Percentiles rank a stretch among this genome's conserved stretches.
Evolutionary conservation across 2,888 invertebrate genomes (phyloP).

Genomic region (Andrena trimmerana): DNA sequence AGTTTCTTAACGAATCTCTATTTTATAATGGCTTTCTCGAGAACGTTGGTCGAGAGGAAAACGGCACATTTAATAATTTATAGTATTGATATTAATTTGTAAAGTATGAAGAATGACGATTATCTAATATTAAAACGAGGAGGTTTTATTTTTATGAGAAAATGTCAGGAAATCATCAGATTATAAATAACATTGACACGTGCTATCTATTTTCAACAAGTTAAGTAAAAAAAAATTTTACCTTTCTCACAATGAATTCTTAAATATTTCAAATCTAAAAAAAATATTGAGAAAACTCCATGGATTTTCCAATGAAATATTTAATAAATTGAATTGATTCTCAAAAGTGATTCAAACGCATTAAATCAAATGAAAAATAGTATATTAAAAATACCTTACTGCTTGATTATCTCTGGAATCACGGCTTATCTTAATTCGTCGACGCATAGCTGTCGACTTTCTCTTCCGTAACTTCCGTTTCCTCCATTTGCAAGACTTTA

Average conservation of each 20-base stretch:
- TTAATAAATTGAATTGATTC: neutral
- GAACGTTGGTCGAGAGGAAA: neutral
- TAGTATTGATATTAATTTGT: neutral
- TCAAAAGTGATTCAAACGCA: neutral
- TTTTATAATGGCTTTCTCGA: conserved; percentile 2
- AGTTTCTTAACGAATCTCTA: conserved; percentile 18
- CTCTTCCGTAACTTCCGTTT: neutral
- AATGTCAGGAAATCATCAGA: no score
- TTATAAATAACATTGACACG: no score
- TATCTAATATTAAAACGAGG: no score
- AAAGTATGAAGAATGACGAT: no score
- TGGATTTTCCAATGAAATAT: neutral
- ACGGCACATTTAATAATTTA: neutral
- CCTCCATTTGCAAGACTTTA: neutral
- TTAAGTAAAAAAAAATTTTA: no score
- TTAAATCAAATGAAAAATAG: neutral
- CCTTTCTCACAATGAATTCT: no score
- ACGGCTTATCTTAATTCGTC: no score
- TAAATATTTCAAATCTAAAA: no score
- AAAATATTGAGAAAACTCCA: neutral
- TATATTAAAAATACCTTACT: neutral
- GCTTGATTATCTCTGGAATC: neutral
- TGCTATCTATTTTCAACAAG: no score
- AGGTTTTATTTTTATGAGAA: no score
- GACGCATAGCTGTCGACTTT: neutral